Base-by-base conservation (phyloP, 2,797 vertebrate species). In the Sorex maritimensis region DNA sequence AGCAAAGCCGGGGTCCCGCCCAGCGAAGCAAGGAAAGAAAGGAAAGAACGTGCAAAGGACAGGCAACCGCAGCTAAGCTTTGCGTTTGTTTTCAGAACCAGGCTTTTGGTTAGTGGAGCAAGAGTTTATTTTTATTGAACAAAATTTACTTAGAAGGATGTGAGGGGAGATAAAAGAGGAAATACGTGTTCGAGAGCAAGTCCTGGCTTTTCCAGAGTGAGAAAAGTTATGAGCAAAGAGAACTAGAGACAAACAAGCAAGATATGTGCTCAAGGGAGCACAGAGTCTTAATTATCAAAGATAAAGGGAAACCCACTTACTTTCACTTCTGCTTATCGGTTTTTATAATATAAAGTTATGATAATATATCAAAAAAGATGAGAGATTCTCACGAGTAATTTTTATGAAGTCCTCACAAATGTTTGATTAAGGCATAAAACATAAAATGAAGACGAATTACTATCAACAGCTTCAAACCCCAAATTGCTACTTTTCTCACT, bases 261-360 rank as follows among this genome's bases (percentile, higher is more conserved):
- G 58, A 61, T 61, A 21, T 7, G 19, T 61, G 19, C 21, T 23
- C 58, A 61, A 61, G 58, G 58, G 21, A 61, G 58, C 15, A 61
- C 15, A 58, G 67, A 67, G 23, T 46, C 38, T 95, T 92, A 79
- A 89, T 52, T 80, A 83, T 46, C 23, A 92, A 38, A 24, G 41
- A 24, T 83, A 87, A 86, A 91, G 55, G 30, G 30, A 83, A 93
- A 91, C 46, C 7, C 17, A 55, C 28, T 92, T 61, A 21, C 78
- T 84, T 88, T 91, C 38, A 82, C n/a, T 93, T 75, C 79, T 44
- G 15, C 2, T 80, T 82, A 6, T 85, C 2, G 38, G 7, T 92
- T 91, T 77, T 79, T 19, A 28, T 30, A 41, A 11, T 19, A n/a
- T n/a, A 88, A 74, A 81, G 38, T 69, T 75, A 41, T 90, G 46